Evolutionary conservation across 1,140 invertebrate species (phyloP).

Genomic region (Aphidius gifuensis): DNA sequence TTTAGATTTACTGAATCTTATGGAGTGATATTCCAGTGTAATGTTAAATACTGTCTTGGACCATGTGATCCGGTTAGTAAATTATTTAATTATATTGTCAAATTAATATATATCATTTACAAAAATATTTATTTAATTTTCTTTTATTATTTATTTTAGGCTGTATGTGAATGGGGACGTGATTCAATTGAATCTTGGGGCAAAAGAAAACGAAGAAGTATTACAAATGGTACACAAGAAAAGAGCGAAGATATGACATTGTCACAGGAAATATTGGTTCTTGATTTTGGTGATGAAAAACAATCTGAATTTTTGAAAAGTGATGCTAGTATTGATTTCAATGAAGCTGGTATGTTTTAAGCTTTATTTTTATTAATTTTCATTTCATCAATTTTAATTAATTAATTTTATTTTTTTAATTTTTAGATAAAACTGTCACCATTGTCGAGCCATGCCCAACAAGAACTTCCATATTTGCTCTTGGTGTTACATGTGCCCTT

Average conservation of each 20-base stretch:
- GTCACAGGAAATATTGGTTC: slow-evolving; percentile 87
- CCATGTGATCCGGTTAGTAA: slow-evolving; percentile 81
- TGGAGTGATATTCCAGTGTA: slow-evolving; percentile 95
- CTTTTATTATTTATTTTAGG: slow-evolving; percentile 54
- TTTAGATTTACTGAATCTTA: slow-evolving; percentile 95
- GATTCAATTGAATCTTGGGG: slow-evolving; percentile 88
- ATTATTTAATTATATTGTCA: neutral
- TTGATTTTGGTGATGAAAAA: slow-evolving; percentile 88
- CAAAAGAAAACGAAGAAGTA: slow-evolving; percentile 74
- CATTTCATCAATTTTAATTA: neutral
- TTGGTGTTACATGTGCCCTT: slow-evolving; percentile 85
- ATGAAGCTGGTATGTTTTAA: slow-evolving; percentile 48
- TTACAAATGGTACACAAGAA: slow-evolving; percentile 58
- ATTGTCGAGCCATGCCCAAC: slow-evolving; percentile 86
- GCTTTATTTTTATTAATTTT: slow-evolving; percentile 10
- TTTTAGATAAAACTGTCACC: slow-evolving; percentile 80
- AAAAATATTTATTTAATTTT: neutral
- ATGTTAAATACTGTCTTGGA: slow-evolving; percentile 93
- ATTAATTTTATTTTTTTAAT: slow-evolving; percentile 26
- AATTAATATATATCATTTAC: neutral
- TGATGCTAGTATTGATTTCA: slow-evolving; percentile 74
- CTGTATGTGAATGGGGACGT: slow-evolving; percentile 82
- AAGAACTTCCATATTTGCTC: slow-evolving; percentile 80
- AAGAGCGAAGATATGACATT: slow-evolving; percentile 88
- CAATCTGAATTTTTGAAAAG: slow-evolving; percentile 75